Percentiles rank a stretch among this genome's conserved stretches.
phyloP scores from a whole-genome alignment of 1,140 invertebrate genomes.

The Wasmannia auropunctata region DNA sequence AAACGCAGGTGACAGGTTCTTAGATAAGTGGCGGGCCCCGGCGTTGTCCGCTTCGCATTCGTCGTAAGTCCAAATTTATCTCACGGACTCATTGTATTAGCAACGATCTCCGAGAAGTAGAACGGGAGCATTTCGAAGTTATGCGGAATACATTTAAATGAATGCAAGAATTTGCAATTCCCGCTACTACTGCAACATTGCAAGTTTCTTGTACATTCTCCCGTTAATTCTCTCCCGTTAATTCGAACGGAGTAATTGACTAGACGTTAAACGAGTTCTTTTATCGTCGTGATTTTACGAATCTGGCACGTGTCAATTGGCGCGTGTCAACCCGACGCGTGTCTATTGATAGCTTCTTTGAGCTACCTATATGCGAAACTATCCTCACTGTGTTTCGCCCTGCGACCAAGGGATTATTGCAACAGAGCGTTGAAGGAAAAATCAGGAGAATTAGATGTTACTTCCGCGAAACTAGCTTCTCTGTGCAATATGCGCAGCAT shows the following conservation, averaged over 20 bases:
- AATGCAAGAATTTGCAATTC: not conserved
- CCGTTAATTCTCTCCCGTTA: too few species aligned
- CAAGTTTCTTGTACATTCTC: not conserved
- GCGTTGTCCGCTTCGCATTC: not conserved
- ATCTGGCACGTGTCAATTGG: conserved; percentile 3
- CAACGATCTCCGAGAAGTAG: not conserved
- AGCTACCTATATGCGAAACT: not conserved
- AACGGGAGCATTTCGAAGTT: not conserved
- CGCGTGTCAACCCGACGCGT: not conserved
- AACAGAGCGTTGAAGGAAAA: not conserved
- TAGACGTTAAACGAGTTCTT: not conserved
- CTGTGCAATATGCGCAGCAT: not conserved
- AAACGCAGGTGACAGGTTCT: not conserved
- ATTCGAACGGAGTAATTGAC: not conserved
- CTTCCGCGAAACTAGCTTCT: not conserved
- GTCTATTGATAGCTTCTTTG: conserved; percentile 10
- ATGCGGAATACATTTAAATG: not conserved
- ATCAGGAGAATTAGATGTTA: conserved; percentile 17
- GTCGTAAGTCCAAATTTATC: conserved; percentile 40
- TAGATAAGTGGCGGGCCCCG: not conserved
- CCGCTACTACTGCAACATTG: too few species aligned
- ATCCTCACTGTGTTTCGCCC: not conserved
- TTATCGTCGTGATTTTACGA: not conserved
- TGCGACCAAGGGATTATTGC: conserved; percentile 18
- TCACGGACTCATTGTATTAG: conserved; percentile 10